Conservation (phyloP, 2,888 invertebrate genomes). For the Orthonychiurus folsomi region DNA sequence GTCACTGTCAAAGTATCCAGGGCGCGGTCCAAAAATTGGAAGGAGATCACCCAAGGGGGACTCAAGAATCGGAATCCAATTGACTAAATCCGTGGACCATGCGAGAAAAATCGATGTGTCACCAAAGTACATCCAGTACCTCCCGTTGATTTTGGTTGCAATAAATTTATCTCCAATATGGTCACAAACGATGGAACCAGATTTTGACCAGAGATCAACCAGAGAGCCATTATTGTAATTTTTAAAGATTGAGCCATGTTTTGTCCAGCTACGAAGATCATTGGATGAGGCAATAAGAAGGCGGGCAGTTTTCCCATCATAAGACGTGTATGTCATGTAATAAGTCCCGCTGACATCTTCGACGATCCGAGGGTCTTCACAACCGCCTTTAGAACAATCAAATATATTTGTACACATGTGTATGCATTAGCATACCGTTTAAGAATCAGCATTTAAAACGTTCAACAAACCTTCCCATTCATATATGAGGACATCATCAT, state of each 20-base stretch:
- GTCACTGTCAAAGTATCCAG: slow-evolving; percentile 32
- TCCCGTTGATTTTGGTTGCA: slow-evolving; percentile 24
- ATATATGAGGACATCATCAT: slow-evolving; percentile 17
- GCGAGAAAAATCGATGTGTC: slow-evolving; percentile 31
- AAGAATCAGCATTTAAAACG: too few species aligned
- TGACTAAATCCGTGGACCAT: slow-evolving; percentile 24
- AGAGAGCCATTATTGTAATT: slow-evolving; percentile 20
- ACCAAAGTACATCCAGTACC: slow-evolving; percentile 36
- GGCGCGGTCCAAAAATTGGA: slow-evolving; percentile 27
- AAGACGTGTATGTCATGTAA: slow-evolving; percentile 34
- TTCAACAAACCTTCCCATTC: slow-evolving; percentile 40
- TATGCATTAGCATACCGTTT: too few species aligned
- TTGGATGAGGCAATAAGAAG: slow-evolving; percentile 29
- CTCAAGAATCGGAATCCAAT: slow-evolving; percentile 32
- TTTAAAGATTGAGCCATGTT: slow-evolving; percentile 30
- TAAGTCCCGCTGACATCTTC: slow-evolving; percentile 20
- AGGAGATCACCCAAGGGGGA: slow-evolving; percentile 8
- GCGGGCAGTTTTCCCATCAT: slow-evolving; percentile 27
- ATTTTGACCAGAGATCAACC: slow-evolving; percentile 32
- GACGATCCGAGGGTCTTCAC: slow-evolving; percentile 34
- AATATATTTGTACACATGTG: too few species aligned
- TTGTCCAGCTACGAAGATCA: slow-evolving; percentile 27
- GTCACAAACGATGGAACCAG: slow-evolving; percentile 30
- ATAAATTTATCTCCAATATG: slow-evolving; percentile 15
- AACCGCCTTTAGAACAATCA: too few species aligned